These are phyloP conservation scores for Micromesistius poutassou DNA, from an alignment of 2,797 vertebrate species.

Conservation along the genomic window DNA sequence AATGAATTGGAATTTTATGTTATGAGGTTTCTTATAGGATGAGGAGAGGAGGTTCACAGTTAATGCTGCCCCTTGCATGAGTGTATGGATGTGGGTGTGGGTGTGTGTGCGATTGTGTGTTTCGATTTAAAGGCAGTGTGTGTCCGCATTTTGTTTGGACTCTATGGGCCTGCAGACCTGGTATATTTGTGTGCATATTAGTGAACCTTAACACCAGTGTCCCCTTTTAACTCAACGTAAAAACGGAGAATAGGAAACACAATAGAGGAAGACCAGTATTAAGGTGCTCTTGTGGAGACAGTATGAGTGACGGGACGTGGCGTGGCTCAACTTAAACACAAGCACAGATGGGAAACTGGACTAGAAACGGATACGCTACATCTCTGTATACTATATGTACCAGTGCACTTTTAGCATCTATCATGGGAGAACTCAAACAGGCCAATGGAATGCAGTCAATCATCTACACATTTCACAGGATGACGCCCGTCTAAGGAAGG, in stretches of 20 bases:
- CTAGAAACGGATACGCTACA: background rate
- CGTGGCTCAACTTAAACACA: slow-evolving; percentile 29
- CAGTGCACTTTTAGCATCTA: background rate
- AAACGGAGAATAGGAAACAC: slow-evolving; percentile 45
- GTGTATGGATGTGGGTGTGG: slow-evolving; percentile 48
- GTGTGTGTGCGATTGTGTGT: slow-evolving; percentile 27
- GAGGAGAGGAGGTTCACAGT: slow-evolving; percentile 35
- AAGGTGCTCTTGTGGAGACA: slow-evolving; percentile 39
- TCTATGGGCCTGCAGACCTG: slow-evolving; percentile 6
- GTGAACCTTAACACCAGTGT: slow-evolving; percentile 67
- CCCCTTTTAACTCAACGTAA: slow-evolving; percentile 76
- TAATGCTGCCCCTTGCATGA: slow-evolving; percentile 67
- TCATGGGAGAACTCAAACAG: background rate
- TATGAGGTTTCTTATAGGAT: background rate
- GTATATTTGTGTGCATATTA: slow-evolving; percentile 18
- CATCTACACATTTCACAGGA: background rate
- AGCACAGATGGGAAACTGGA: slow-evolving; percentile 3
- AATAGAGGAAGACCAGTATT: slow-evolving; percentile 22
- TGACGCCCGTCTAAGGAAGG: background rate
- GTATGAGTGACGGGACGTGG: slow-evolving; percentile 39
- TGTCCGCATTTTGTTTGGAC: slow-evolving; percentile 15
- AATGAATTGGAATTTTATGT: background rate
- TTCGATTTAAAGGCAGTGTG: slow-evolving; percentile 15
- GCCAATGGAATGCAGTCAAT: background rate
- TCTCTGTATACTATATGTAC: background rate